These are phyloP conservation scores for Rhynchomys soricoides DNA, from an alignment of 2,113 vertebrate genomes.

Conservation along the genomic window DNA sequence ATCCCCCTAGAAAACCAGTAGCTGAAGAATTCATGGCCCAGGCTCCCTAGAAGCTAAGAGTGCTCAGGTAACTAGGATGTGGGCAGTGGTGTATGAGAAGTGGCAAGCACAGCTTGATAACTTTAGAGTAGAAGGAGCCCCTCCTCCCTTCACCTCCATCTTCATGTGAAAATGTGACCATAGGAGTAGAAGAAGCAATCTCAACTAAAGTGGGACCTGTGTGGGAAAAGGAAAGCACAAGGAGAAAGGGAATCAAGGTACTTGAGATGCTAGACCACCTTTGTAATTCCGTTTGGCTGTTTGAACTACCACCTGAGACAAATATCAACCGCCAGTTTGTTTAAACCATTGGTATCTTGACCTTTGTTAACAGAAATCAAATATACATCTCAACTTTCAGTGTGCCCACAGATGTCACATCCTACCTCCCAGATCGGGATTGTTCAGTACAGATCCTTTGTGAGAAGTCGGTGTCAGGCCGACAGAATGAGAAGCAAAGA, in stretches of 20 bases:
- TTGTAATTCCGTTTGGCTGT: background rate
- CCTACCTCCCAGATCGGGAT: background rate
- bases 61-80: constrained; percentile 6
- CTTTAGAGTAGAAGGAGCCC: background rate
- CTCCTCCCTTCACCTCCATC: background rate
- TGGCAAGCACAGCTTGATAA: background rate
- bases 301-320: background rate
- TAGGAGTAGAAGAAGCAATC: background rate
- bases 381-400: background rate
- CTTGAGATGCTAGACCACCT: background rate
- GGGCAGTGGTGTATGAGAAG: background rate
- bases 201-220: background rate
- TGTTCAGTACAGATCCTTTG: constrained; percentile 6
- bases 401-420: background rate
- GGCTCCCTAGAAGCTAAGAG: background rate
- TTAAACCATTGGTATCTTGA: constrained; percentile 28
- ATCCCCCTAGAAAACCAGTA: background rate
- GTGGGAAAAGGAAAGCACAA: background rate
- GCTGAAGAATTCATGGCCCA: constrained; percentile 3
- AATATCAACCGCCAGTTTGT: background rate
- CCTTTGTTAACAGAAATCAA: constrained; percentile 45
- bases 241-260: background rate
- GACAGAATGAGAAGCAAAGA: background rate
- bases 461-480: background rate
- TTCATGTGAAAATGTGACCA: background rate